A percentile compares a stretch with the other conserved stretches of the same genome.
Evolutionary conservation across 2,888 invertebrate species (phyloP).

Genomic region (Clitarchus hookeri): DNA sequence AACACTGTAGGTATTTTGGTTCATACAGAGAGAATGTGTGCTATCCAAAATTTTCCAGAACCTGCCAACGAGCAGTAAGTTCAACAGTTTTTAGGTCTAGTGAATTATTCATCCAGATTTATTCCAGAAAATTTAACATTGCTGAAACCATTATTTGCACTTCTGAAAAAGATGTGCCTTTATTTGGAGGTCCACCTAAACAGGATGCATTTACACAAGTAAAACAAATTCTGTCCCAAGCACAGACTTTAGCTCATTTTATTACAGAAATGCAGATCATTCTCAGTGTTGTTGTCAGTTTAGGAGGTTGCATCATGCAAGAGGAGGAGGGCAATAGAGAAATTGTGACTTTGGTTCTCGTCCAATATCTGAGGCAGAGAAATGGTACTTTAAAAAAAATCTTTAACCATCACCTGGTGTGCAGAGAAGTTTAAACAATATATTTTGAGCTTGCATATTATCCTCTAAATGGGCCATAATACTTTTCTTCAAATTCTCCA

Average conservation of each 20-base stretch:
- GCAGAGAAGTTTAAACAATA: neutral
- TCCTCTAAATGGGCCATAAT: conserved; percentile 32
- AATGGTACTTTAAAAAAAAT: neutral
- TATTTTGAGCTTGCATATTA: neutral
- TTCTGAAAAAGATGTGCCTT: neutral
- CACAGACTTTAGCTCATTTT: conserved; percentile 11
- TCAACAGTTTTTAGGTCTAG: conserved; percentile 25
- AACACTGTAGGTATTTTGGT: conserved; percentile 31
- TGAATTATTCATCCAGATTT: conserved; percentile 24
- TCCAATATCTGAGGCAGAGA: conserved; percentile 3
- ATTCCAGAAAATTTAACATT: neutral
- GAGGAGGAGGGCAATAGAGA: conserved; percentile 17
- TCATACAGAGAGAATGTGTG: conserved; percentile 39
- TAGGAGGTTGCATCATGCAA: conserved; percentile 22
- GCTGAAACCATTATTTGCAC: neutral
- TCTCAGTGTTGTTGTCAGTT: neutral
- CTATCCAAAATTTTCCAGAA: conserved; percentile 36
- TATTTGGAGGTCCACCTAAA: neutral
- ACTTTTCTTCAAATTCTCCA: conserved; percentile 36
- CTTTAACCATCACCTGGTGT: neutral
- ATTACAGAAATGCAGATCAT: conserved; percentile 17
- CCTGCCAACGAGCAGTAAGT: conserved; percentile 39
- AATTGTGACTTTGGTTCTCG: neutral
- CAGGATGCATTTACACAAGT: neutral
- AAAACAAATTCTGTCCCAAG: too few species aligned